Percentiles rank a stretch among this genome's conserved stretches.
Conservation (phyloP, 1,140 invertebrate species). For the Coptotermes formosanus region DNA sequence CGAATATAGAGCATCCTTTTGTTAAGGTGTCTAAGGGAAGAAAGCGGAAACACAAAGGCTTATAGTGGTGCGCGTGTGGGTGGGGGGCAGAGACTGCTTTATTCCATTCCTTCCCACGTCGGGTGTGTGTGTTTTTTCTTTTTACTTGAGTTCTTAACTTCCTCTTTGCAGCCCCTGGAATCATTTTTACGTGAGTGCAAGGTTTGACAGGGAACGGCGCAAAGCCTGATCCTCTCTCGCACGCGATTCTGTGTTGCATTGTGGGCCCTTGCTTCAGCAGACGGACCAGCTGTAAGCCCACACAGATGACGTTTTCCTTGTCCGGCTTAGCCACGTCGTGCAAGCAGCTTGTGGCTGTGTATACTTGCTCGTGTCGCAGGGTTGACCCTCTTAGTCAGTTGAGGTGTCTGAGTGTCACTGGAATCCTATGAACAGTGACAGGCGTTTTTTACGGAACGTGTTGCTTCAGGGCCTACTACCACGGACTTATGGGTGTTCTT, state of each 20-base stretch:
- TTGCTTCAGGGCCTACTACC: too few species aligned
- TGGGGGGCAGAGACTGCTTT: background rate
- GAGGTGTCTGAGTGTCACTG: background rate
- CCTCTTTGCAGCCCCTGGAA: slow-evolving; percentile 2
- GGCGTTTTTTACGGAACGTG: too few species aligned
- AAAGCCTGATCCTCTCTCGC: background rate
- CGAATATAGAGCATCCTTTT: background rate
- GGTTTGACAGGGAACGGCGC: background rate
- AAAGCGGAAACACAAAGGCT: background rate
- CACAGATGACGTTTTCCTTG: background rate
- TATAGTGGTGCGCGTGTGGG: too few species aligned
- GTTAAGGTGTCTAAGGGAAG: background rate
- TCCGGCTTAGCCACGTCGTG: background rate
- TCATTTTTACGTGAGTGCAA: background rate
- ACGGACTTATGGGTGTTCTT: too few species aligned
- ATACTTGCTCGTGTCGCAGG: background rate
- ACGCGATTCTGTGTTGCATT: background rate
- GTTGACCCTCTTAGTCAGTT: background rate
- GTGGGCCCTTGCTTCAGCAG: background rate
- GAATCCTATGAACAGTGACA: too few species aligned
- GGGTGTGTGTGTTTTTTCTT: background rate
- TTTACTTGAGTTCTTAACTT: background rate
- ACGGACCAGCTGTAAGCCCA: background rate
- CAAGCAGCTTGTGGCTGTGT: background rate
- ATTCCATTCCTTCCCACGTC: background rate